phyloP scores from a whole-genome alignment of 2,113 vertebrate genomes.

The Vulpes vulpes region DNA sequence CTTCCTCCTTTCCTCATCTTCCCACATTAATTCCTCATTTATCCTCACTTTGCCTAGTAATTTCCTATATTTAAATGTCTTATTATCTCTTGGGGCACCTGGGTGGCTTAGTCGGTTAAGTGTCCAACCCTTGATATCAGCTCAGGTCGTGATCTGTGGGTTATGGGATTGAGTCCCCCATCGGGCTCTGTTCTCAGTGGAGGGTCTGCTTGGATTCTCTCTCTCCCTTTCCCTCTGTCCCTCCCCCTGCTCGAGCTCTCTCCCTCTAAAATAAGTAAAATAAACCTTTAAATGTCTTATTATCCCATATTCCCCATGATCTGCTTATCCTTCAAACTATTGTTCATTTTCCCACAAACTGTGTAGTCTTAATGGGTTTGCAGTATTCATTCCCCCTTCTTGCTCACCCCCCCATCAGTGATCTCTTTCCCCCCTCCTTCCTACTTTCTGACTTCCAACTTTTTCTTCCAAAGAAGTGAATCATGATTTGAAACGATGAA shows the following conservation, averaged over 20 bases:
- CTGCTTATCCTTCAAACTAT: not conserved
- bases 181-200: not conserved
- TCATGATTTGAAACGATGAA: not conserved
- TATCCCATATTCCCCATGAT: constrained; percentile 37
- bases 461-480: not conserved
- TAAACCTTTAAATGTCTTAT: constrained; percentile 30
- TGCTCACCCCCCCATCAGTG: not conserved
- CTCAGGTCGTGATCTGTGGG: not conserved
- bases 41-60: constrained; percentile 18
- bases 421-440: not conserved
- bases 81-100: not conserved
- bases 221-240: not conserved
- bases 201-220: not conserved
- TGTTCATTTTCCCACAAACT: constrained; percentile 51
- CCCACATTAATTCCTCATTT: constrained; percentile 9
- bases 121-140: not conserved
- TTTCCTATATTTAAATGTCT: constrained; percentile 54
- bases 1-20: not conserved
- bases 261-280: not conserved
- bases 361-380: not conserved
- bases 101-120: not conserved
- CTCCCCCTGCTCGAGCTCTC: not conserved
- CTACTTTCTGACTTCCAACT: not conserved
- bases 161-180: not conserved
- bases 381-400: not conserved